phyloP scores from a whole-genome alignment of 2,888 invertebrate genomes.

The Agonopterix arenella region DNA sequence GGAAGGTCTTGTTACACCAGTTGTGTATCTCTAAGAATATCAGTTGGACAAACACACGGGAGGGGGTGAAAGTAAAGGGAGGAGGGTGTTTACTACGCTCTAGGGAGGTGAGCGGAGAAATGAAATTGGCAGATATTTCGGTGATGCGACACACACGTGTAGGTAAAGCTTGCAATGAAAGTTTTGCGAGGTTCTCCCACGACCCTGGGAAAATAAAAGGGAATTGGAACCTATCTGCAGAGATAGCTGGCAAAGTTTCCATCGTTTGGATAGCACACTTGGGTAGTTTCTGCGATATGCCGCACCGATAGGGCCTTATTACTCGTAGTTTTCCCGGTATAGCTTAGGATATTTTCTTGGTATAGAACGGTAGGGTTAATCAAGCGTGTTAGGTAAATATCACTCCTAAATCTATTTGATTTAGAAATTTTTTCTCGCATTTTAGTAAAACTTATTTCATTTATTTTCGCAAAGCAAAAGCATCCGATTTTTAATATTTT shows the following conservation, averaged over 20 bases:
- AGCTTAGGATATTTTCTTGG: background rate
- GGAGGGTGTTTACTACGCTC: slow-evolving; percentile 68
- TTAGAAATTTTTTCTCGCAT: no score
- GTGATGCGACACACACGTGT: slow-evolving; percentile 64
- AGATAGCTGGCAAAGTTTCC: slow-evolving; percentile 30
- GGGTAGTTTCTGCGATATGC: slow-evolving; percentile 3
- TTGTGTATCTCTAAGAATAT: slow-evolving; percentile 61
- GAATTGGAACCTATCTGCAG: slow-evolving; percentile 38
- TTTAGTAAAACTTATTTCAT: no score
- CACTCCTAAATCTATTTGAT: background rate
- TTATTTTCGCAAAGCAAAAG: no score
- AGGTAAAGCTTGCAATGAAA: slow-evolving; percentile 60
- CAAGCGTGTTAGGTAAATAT: background rate
- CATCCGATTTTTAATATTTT: no score
- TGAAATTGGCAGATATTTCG: slow-evolving; percentile 74
- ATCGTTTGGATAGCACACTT: slow-evolving; percentile 6
- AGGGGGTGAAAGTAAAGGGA: slow-evolving; percentile 33
- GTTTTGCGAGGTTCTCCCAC: slow-evolving; percentile 64
- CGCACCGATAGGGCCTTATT: slow-evolving; percentile 4
- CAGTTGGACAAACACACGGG: slow-evolving; percentile 54
- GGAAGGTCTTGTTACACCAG: slow-evolving; percentile 36
- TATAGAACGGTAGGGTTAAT: background rate
- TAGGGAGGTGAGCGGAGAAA: slow-evolving; percentile 65
- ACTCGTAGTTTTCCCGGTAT: background rate
- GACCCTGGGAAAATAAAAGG: slow-evolving; percentile 55